Conservation (phyloP, 1,140 invertebrate species). For the Bombyx mori region ASM3026992v2 NC_085110.1:739501-740000, state of each 20-base stretch:
- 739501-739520: too few relatives aligned
- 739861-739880: conserved; percentile 39
- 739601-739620: too few relatives aligned
- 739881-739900: conserved; percentile 45
- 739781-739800: conserved; percentile 46
- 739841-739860: conserved; percentile 34
- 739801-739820: conserved; percentile 40
- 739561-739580: too few relatives aligned
- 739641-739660: too few relatives aligned
- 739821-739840: conserved; percentile 37
- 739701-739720: conserved; percentile 63
- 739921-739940: conserved; percentile 26
- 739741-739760: conserved; percentile 59
- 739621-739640: too few relatives aligned
- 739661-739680: neutral
- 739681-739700: conserved; percentile 49
- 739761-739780: conserved; percentile 47
- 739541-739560: too few relatives aligned
- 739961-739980: conserved; percentile 51
- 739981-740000: conserved; percentile 37
- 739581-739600: too few relatives aligned
- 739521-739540: too few relatives aligned
- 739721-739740: conserved; percentile 55
- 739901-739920: conserved; percentile 46
- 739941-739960: conserved; percentile 41